These are phyloP conservation scores for Drosophila buzzatii DNA, from an alignment of 2,888 invertebrate species.

Conservation along the genomic window DNA sequence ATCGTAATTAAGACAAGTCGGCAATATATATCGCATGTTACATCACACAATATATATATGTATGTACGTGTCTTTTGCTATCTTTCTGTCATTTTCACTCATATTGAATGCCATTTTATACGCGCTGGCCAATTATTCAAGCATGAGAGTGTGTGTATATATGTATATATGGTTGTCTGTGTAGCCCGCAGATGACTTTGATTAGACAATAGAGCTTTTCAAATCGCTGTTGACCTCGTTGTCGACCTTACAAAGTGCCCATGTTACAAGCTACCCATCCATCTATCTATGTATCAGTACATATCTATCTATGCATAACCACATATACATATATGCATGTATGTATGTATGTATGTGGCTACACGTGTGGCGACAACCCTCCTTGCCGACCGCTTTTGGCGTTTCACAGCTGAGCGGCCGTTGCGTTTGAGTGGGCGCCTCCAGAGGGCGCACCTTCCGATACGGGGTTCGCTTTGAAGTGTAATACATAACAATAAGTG, in stretches of 20 bases:
- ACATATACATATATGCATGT: not conserved
- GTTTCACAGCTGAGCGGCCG: slow-evolving; percentile 49
- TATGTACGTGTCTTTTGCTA: slow-evolving; percentile 7
- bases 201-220: slow-evolving; percentile 65
- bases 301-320: slow-evolving; percentile 4
- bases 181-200: slow-evolving; percentile 52
- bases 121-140: slow-evolving; percentile 48
- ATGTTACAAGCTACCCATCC: slow-evolving; percentile 36
- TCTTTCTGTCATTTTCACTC: slow-evolving; percentile 23
- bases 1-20: slow-evolving; percentile 27
- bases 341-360: not conserved
- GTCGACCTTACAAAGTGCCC: slow-evolving; percentile 71
- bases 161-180: slow-evolving; percentile 15
- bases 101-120: slow-evolving; percentile 21
- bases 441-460: slow-evolving; percentile 45
- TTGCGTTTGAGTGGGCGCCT: slow-evolving; percentile 9
- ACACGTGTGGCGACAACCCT: slow-evolving; percentile 15
- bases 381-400: slow-evolving; percentile 17
- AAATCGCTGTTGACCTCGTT: slow-evolving; percentile 69
- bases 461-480: slow-evolving; percentile 37
- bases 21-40: slow-evolving; percentile 32
- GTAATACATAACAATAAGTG: slow-evolving; percentile 13
- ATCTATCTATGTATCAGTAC: slow-evolving; percentile 11
- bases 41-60: slow-evolving; percentile 30
- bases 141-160: slow-evolving; percentile 18